phyloP scores from a whole-genome alignment of 2,888 invertebrate species.

The Hirtodrosophila confusa region DNA sequence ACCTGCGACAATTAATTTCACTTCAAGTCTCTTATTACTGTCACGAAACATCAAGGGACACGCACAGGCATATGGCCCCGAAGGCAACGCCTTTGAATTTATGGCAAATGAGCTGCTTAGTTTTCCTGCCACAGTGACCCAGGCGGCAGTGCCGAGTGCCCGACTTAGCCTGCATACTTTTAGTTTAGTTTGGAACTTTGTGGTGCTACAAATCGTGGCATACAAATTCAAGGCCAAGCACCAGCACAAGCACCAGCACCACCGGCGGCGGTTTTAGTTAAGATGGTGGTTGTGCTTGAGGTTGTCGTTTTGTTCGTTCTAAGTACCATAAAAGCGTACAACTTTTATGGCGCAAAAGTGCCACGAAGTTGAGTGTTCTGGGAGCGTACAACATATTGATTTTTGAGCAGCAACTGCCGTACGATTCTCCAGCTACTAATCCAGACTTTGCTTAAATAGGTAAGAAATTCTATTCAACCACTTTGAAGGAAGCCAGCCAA shows the following conservation, averaged over 20 bases:
- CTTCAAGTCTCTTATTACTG: conserved; percentile 70
- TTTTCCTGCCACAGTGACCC: conserved; percentile 44
- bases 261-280: conserved; percentile 6
- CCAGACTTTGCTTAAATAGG: conserved; percentile 13
- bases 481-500: background rate
- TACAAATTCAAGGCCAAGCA: conserved; percentile 61
- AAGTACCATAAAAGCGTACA: conserved; percentile 74
- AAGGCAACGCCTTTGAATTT: conserved; percentile 60
- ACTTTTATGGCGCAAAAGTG: conserved; percentile 67
- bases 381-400: conserved; percentile 49
- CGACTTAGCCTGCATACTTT: conserved; percentile 43
- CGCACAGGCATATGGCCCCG: conserved; percentile 58
- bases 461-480: background rate
- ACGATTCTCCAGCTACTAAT: conserved; percentile 13
- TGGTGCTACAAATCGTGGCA: conserved; percentile 52
- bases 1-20: conserved; percentile 75
- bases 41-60: conserved; percentile 70
- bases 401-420: conserved; percentile 5
- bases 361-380: conserved; percentile 47
- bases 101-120: conserved; percentile 63
- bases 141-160: conserved; percentile 14
- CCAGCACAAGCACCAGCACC: conserved; percentile 22
- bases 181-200: conserved; percentile 56
- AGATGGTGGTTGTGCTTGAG: conserved; percentile 35
- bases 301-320: conserved; percentile 63